phyloP scores from a whole-genome alignment of 2,888 invertebrate species.

The Phaedon cochleariae region DNA sequence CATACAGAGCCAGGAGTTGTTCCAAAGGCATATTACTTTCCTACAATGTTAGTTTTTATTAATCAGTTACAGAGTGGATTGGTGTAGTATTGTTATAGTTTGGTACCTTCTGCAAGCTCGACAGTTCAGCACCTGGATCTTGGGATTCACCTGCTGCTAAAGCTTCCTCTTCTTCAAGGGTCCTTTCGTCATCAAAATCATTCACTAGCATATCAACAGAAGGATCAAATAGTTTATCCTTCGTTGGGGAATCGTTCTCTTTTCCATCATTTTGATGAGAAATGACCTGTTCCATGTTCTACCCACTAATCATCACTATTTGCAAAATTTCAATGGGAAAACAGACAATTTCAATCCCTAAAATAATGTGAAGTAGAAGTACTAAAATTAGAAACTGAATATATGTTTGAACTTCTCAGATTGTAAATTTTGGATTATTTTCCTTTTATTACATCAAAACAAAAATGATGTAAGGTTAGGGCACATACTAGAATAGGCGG shows the following conservation, averaged over 20 bases:
- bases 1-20: constrained; percentile 89
- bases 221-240: constrained; percentile 83
- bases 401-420: neutral
- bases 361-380: neutral
- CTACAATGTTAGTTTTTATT: constrained; percentile 54
- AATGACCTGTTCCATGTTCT: constrained; percentile 58
- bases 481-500: constrained; percentile 22
- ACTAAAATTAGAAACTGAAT: no score
- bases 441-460: constrained; percentile 18
- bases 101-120: constrained; percentile 80
- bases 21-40: constrained; percentile 98
- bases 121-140: constrained; percentile 88
- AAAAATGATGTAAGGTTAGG: constrained; percentile 24
- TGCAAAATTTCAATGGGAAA: neutral
- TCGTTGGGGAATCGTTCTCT: constrained; percentile 57
- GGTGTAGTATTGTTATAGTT: neutral
- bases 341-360: neutral
- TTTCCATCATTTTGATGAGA: constrained; percentile 56
- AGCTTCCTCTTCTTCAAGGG: constrained; percentile 96
- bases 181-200: constrained; percentile 97
- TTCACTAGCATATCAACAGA: constrained; percentile 96
- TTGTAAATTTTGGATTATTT: constrained; percentile 5
- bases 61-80: neutral
- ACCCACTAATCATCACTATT: constrained; percentile 45
- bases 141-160: constrained; percentile 85